Base-by-base conservation (phyloP, 2,797 vertebrate species). In the Myotis myotis region DNA sequence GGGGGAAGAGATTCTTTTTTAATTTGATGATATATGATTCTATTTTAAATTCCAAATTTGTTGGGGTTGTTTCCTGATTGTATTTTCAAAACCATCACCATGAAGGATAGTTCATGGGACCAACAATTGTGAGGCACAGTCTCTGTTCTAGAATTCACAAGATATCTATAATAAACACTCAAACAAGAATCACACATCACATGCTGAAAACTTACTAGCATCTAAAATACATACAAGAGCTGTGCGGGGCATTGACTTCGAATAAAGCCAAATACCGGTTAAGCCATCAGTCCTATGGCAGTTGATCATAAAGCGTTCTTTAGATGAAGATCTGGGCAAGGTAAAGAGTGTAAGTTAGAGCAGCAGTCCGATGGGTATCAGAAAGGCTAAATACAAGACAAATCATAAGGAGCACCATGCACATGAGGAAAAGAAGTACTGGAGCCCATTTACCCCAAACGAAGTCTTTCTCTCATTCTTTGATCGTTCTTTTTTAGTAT, bases 241-340 rank as follows among this genome's bases (percentile, higher is more conserved):
- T 95, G 94, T 96, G 95, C 97, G 97, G 97, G 97, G 97, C 96
- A 96, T 93, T 93, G 89, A 97, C 96, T 96, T 95, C 57, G n/a
- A 96, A 94, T 94, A 96, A 97, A 97, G 96, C 96, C 91, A 94
- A 97, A 97, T 92, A 96, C 94, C 96, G 95, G 96, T 96, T 96
- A 97, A 74, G 96, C 96, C 91, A 93, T 97, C 95, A 96, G 95
- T 97, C 97, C 95, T 97, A 90, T 97, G 98, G 97, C 97, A 98
- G 97, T 97, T 97, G 95, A 95, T 97, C 94, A 90, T 96, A 96
- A 95, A 97, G 96, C 94, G 91, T 96, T 97, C 97, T 95, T 94
- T 93, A 96, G 85, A 95, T 2, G 94, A 91, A 95, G 93, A 96
- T 95, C 93, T 95, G 96, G 97, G 97, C 97, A 96, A 97, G 97